Percentiles rank a stretch among this genome's conserved stretches.
phyloP scores from a whole-genome alignment of 2,888 invertebrate genomes.

The Nephrotoma guestfalica region DNA sequence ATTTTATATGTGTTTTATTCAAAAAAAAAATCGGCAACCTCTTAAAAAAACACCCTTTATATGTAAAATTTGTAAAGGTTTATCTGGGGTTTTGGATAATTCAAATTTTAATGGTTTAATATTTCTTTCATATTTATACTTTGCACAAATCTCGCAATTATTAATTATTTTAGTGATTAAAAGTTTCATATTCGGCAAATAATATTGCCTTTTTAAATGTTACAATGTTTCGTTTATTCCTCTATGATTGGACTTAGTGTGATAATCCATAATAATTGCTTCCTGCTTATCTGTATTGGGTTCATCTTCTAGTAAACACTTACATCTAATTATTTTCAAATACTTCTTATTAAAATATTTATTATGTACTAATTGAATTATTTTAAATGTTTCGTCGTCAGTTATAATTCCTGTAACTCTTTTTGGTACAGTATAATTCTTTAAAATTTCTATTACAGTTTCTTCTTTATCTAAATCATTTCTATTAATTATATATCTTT shows the following conservation, averaged over 20 bases:
- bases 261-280: neutral
- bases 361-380: neutral
- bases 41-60: no score
- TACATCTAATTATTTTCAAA: neutral
- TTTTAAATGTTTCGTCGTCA: neutral
- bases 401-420: neutral
- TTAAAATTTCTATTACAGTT: neutral
- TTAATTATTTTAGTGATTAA: neutral
- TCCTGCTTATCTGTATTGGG: neutral
- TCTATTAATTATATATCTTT: neutral
- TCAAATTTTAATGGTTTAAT: no score
- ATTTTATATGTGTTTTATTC: no score
- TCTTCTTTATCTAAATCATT: neutral
- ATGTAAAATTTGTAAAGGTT: no score
- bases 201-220: neutral
- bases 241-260: neutral
- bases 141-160: no score
- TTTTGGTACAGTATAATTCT: neutral
- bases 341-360: neutral
- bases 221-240: neutral
- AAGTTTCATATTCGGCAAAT: neutral
- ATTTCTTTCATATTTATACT: no score
- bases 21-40: no score
- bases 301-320: neutral
- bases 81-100: no score